Base-by-base conservation (phyloP, 2,888 invertebrate species). In the Himalopsyche anomala region DNA sequence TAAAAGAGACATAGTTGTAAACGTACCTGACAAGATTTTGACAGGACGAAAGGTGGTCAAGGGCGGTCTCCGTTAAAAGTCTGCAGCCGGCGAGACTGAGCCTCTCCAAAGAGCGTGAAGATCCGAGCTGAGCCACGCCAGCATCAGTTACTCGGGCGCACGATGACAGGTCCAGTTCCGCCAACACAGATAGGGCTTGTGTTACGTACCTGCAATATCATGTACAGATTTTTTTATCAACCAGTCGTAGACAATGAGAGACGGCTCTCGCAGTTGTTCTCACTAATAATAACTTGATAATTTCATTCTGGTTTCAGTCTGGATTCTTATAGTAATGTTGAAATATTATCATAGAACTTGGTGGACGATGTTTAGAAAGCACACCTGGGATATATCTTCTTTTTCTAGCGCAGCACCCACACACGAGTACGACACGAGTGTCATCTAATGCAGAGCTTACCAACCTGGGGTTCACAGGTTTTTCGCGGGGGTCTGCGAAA, bases 101-200 rank as follows among this genome's bases (percentile, higher is more conserved):
- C 88, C 95, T 95, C 87, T 94, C 93, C 88, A 98, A 92, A 40
- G 95, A 95, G 87, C 96, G 95, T 51, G 95, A 94, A 87, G 97
- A 96, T 83, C 96, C 96, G 80, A 98, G 93, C 91, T 97, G 97
- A 42, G 97, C 97, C 82, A 98, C 96, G 81, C 98, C 98, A 15
- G 97, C 97, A 91, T 98, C 98, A 0, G 98, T 97, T 69, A 98
- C 94, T 40, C 97, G 94, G 86, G 96, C 96, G 91, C 98, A 98
- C 85, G 97, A 96, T 88, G 97, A 95, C 89, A 98, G 94, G 92
- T 98, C 97, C 89, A 98, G 92, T 89, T 95, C 95, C 85, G 94
- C 94, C 84, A 98, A 92, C 89, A 94, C 94, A 0, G 96, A 96
- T 85, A 97, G 90, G 88, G 97, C 96, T 92, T 97, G 95, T 0